Base-by-base conservation (phyloP, 2,797 vertebrate species). In the Trachops cirrhosus region DNA sequence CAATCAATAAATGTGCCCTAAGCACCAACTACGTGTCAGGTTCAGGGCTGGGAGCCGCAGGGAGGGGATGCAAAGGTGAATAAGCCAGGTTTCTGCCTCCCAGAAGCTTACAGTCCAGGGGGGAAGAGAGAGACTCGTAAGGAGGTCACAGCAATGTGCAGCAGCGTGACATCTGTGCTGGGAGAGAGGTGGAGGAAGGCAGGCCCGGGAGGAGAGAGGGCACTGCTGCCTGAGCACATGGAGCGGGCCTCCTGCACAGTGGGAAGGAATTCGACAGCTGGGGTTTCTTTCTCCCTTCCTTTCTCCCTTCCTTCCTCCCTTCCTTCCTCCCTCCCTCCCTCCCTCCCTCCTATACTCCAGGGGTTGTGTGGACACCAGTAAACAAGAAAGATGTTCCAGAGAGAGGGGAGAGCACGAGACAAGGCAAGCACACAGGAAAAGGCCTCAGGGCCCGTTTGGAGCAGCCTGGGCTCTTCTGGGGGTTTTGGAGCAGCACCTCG, bases 401-500 rank as follows among this genome's bases (percentile, higher is more conserved):
- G 3, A 37, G 4, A 50, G 32, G 29, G 46, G 50, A 37, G 0
- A 3, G 34, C 34, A 6, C 4, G 59, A 24, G 50, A 34, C 14
- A 54, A 73, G 37, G 64, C 1, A 34, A 39, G 37, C 4, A n/a
- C 22, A 1, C 8, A 1, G 24, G n/a, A 29, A 34, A 44, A 68
- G 22, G 14, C 4, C 26, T 7, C 26, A 26, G 2, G 71, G 26
- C 19, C 73, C 14, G 0, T 32, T 4, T 64, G 68, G 79, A 70
- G 50, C 39, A 44, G 12, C 18, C 86, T 32, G 37, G 37, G 54
- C 32, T 64, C 37, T 50, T 59, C 78, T 4, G 8, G 86, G 68
- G 29, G 62, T 9, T 24, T 64, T 1, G 0, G 9, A 18, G 5
- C 32, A 29, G 39, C 10, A 1, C 39, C 2, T 5, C 24, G 46